Percentiles rank a stretch among this genome's conserved stretches.
phyloP scores from a whole-genome alignment of 2,888 invertebrate genomes.

The Diaperis boleti region DNA sequence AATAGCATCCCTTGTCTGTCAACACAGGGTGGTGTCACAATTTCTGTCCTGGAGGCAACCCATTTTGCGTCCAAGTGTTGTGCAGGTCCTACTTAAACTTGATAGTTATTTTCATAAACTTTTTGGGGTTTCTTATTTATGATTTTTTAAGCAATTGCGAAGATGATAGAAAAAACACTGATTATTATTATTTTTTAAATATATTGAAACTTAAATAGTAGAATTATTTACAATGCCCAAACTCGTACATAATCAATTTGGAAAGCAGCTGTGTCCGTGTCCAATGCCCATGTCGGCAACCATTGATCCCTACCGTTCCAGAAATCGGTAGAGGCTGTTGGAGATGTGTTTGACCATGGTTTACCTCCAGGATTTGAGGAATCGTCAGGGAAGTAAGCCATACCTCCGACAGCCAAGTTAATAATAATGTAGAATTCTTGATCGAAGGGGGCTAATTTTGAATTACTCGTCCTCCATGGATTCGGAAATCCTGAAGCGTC shows the following conservation, averaged over 20 bases:
- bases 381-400: slow-evolving; percentile 75
- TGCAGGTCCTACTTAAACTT: too few species aligned
- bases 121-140: too few species aligned
- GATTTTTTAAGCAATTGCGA: too few species aligned
- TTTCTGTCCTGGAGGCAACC: too few species aligned
- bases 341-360: slow-evolving; percentile 70
- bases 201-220: too few species aligned
- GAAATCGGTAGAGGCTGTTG: slow-evolving; percentile 71
- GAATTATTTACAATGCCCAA: slow-evolving; percentile 67
- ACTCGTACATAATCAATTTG: slow-evolving; percentile 77
- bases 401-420: slow-evolving; percentile 77
- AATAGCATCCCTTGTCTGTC: too few species aligned
- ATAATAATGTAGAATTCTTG: slow-evolving; percentile 75
- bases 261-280: slow-evolving; percentile 70
- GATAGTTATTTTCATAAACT: too few species aligned
- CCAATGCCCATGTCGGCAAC: slow-evolving; percentile 72
- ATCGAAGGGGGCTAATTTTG: slow-evolving; percentile 76
- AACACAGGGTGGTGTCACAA: too few species aligned
- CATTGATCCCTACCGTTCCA: slow-evolving; percentile 71
- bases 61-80: too few species aligned
- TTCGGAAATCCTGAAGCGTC: slow-evolving; percentile 66
- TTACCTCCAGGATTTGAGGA: slow-evolving; percentile 68
- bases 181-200: too few species aligned
- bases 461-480: slow-evolving; percentile 69
- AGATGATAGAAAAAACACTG: too few species aligned